Evolutionary conservation across 2,888 invertebrate genomes (phyloP).

Genomic region (Lasius fuliginosus): DNA sequence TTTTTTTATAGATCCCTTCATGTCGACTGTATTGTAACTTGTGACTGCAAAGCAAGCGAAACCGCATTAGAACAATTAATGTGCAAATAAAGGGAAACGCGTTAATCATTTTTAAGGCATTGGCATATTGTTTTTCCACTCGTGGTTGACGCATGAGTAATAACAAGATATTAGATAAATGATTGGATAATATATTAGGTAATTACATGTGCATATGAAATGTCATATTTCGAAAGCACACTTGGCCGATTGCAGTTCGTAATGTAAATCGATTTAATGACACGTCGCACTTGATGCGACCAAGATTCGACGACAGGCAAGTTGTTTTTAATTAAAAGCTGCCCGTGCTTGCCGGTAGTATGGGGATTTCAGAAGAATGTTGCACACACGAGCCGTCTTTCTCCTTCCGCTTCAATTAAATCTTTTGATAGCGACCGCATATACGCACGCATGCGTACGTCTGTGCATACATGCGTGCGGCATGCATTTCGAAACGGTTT

Average conservation of each 20-base stretch:
- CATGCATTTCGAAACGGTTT: slow-evolving; percentile 65
- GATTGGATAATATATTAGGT: slow-evolving; percentile 13
- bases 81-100: background rate
- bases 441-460: slow-evolving; percentile 28
- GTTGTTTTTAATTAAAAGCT: slow-evolving; percentile 72
- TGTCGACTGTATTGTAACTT: background rate
- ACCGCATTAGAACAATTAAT: slow-evolving; percentile 32
- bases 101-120: slow-evolving; percentile 11
- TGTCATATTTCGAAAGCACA: slow-evolving; percentile 3
- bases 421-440: slow-evolving; percentile 67
- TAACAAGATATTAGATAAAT: slow-evolving; percentile 19
- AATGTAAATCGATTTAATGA: slow-evolving; percentile 42
- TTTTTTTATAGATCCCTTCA: slow-evolving; percentile 13
- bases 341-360: slow-evolving; percentile 26
- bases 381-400: slow-evolving; percentile 24
- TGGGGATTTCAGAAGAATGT: slow-evolving; percentile 5
- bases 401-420: slow-evolving; percentile 68
- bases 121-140: background rate
- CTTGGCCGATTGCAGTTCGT: slow-evolving; percentile 5
- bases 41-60: background rate
- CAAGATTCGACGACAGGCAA: slow-evolving; percentile 46
- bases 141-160: background rate
- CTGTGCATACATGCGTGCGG: slow-evolving; percentile 60
- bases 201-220: background rate
- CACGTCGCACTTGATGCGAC: slow-evolving; percentile 27